Percentiles rank a stretch among this genome's conserved stretches.
These are phyloP conservation scores for Apteryx owenii DNA, from an alignment of 2,113 vertebrate species.

Conservation along the genomic window DNA sequence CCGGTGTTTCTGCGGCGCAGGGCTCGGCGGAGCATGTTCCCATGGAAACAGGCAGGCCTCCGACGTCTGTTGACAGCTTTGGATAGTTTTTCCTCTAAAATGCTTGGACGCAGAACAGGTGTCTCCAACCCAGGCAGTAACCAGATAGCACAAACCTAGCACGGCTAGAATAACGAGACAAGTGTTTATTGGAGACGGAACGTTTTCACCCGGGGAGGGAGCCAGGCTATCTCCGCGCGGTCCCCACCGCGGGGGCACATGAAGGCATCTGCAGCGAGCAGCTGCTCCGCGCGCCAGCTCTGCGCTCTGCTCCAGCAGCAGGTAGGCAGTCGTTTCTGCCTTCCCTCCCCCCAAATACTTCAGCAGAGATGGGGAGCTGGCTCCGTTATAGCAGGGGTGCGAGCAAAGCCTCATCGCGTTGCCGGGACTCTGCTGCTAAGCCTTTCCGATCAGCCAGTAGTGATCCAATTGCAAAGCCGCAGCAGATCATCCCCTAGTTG, in stretches of 20 bases:
- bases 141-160: conserved; percentile 31
- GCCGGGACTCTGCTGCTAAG: neutral
- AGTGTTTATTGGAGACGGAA: conserved; percentile 28
- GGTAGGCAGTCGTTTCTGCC: neutral
- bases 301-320: accelerated
- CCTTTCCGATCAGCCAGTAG: neutral
- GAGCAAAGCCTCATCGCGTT: neutral
- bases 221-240: neutral
- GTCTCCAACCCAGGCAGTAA: conserved; percentile 51
- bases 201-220: neutral
- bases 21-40: conserved; percentile 42
- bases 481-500: neutral
- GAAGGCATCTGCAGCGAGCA: neutral
- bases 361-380: accelerated
- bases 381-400: accelerated
- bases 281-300: accelerated
- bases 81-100: conserved; percentile 42
- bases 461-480: neutral
- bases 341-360: accelerated
- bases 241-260: neutral
- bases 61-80: conserved; percentile 62
- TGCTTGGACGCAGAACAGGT: conserved; percentile 70
- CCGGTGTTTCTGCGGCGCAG: neutral
- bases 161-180: conserved; percentile 43
- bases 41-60: conserved; percentile 70